Evolutionary conservation across 2,113 vertebrate species (phyloP).

Genomic region (Rhabdornis inornatus): DNA sequence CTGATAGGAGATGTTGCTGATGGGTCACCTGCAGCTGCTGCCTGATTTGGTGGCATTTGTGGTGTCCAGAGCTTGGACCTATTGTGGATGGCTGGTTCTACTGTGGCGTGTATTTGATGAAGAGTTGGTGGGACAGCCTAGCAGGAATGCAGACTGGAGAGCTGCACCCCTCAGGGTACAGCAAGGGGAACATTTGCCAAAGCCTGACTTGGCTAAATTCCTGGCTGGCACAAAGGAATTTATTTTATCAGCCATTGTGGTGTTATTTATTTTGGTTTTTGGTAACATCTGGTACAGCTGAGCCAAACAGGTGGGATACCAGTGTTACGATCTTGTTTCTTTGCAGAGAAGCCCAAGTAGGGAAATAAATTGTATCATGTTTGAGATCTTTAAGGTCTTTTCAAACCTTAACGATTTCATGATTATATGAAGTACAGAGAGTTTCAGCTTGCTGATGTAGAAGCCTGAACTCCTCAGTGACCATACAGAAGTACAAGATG

Average conservation of each 20-base stretch:
- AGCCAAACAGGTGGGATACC: neutral
- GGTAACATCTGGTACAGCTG: neutral
- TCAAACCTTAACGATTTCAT: neutral
- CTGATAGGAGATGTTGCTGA: no score
- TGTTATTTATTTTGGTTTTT: neutral
- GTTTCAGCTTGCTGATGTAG: neutral
- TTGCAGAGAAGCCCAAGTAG: neutral
- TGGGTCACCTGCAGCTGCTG: neutral
- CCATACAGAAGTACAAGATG: neutral
- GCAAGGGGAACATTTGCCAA: neutral
- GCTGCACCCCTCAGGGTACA: neutral
- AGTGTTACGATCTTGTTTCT: neutral
- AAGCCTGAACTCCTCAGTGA: neutral
- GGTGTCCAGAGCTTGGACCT: neutral
- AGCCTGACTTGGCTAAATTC: neutral
- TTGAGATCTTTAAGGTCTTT: neutral
- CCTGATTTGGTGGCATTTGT: neutral
- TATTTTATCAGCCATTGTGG: neutral
- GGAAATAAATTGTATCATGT: neutral
- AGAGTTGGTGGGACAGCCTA: neutral
- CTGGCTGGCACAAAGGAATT: neutral
- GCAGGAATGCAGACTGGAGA: neutral
- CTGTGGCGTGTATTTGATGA: rapidly evolving
- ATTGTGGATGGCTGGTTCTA: neutral
- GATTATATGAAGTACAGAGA: neutral